These are phyloP conservation scores for Temnothorax nylanderi DNA, from an alignment of 1,140 invertebrate species.

Conservation along the genomic window DNA sequence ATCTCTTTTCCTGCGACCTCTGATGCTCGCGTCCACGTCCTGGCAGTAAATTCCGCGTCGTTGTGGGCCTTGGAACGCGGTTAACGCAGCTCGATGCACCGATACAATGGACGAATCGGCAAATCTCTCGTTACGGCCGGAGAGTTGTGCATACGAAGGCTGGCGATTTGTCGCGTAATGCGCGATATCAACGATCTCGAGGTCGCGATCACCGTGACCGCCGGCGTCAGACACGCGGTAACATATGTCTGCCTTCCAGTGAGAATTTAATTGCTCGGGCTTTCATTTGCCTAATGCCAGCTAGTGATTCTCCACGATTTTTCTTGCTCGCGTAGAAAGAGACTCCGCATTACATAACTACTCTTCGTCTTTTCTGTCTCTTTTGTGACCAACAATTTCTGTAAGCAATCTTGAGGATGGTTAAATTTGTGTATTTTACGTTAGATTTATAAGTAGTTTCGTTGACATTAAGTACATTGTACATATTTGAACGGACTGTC, in stretches of 20 bases:
- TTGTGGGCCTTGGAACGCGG: conserved; percentile 44
- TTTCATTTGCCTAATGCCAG: conserved; percentile 69
- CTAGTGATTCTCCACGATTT: conserved; percentile 64
- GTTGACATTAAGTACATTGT: not conserved
- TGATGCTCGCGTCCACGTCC: conserved; percentile 25
- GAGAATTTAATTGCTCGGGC: conserved; percentile 83
- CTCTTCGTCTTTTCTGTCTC: not conserved
- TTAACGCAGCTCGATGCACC: conserved; percentile 30
- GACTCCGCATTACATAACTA: conserved; percentile 68
- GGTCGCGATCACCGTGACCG: conserved; percentile 82
- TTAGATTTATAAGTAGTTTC: not conserved
- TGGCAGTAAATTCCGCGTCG: conserved; percentile 37
- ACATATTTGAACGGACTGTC: not conserved
- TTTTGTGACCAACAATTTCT: not conserved
- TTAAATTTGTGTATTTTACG: conserved; percentile 12
- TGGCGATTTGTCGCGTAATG: conserved; percentile 79
- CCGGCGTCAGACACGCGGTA: conserved; percentile 80
- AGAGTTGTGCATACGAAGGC: conserved; percentile 52
- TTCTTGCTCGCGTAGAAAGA: conserved; percentile 77
- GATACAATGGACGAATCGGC: conserved; percentile 50
- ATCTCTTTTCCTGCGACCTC: conserved; percentile 8
- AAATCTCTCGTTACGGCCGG: conserved; percentile 64
- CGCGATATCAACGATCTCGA: conserved; percentile 82
- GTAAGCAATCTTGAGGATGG: not conserved
- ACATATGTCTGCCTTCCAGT: conserved; percentile 82